These are phyloP conservation scores for Margaritifera margaritifera DNA, from an alignment of 2,888 invertebrate species.

Conservation along the genomic window DNA sequence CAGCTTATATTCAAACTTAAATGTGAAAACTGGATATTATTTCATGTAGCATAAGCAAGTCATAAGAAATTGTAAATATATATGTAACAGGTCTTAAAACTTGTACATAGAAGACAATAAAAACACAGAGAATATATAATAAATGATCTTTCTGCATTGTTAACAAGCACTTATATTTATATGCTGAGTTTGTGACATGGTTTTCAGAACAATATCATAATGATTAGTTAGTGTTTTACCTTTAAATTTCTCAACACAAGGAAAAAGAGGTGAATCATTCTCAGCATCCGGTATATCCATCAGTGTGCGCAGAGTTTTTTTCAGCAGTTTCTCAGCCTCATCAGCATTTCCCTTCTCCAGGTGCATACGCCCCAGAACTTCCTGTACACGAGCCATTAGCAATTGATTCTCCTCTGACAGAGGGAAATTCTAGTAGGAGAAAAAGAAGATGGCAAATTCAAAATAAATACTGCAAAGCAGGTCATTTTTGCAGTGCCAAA, in stretches of 20 bases:
- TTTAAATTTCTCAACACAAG: slow-evolving; percentile 45
- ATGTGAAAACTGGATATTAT: no score
- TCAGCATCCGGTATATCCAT: slow-evolving; percentile 48
- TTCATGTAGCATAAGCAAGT: no score
- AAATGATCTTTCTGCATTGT: no score
- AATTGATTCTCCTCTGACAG: slow-evolving; percentile 46
- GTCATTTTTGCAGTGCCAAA: neutral
- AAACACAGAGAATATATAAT: no score
- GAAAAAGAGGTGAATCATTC: slow-evolving; percentile 32
- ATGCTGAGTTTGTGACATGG: no score
- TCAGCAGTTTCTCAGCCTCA: slow-evolving; percentile 50
- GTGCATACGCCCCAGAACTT: slow-evolving; percentile 48
- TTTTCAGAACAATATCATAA: no score
- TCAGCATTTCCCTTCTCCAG: slow-evolving; percentile 29
- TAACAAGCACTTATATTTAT: no score
- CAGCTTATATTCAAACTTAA: no score
- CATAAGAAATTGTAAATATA: no score
- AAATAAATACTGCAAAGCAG: neutral
- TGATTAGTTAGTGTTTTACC: slow-evolving; percentile 25
- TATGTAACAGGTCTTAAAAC: no score
- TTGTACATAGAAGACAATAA: no score
- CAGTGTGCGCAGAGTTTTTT: slow-evolving; percentile 46
- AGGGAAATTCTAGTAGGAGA: slow-evolving; percentile 60
- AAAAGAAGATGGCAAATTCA: slow-evolving; percentile 3
- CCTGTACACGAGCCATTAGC: slow-evolving; percentile 49